Evolutionary conservation across 2,888 invertebrate species (phyloP).

Genomic region (Formica aserva): DNA sequence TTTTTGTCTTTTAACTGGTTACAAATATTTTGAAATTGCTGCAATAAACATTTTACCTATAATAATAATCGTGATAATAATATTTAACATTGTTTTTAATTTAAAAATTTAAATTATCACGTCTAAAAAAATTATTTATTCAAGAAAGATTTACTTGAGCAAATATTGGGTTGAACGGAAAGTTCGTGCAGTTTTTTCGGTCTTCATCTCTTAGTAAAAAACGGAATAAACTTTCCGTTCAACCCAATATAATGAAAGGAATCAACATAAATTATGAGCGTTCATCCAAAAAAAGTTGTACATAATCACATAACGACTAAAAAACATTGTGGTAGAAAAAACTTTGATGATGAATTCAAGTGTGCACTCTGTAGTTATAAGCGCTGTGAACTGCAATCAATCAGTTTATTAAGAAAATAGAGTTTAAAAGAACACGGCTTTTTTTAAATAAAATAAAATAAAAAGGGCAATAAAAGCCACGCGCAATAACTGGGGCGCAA

Average conservation of each 20-base stretch:
- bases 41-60: not conserved
- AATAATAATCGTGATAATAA: not conserved
- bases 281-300: not conserved
- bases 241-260: not conserved
- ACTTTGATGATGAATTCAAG: not conserved
- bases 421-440: too few species aligned
- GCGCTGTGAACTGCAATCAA: too few species aligned
- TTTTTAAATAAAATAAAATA: too few species aligned
- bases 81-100: not conserved
- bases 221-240: too few species aligned
- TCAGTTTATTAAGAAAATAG: too few species aligned
- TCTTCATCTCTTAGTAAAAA: too few species aligned
- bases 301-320: not conserved
- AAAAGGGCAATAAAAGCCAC: too few species aligned
- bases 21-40: slow-evolving; percentile 11
- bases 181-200: too few species aligned
- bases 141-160: not conserved
- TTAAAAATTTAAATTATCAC: not conserved
- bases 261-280: not conserved
- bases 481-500: too few species aligned
- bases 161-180: not conserved
- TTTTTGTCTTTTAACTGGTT: slow-evolving; percentile 10
- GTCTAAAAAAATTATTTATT: not conserved
- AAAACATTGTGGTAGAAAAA: not conserved
- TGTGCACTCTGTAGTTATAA: not conserved